A percentile compares a stretch with the other conserved stretches of the same genome.
Evolutionary conservation across 2,888 invertebrate genomes (phyloP).

Genomic region (Phaonia tiefii): DNA sequence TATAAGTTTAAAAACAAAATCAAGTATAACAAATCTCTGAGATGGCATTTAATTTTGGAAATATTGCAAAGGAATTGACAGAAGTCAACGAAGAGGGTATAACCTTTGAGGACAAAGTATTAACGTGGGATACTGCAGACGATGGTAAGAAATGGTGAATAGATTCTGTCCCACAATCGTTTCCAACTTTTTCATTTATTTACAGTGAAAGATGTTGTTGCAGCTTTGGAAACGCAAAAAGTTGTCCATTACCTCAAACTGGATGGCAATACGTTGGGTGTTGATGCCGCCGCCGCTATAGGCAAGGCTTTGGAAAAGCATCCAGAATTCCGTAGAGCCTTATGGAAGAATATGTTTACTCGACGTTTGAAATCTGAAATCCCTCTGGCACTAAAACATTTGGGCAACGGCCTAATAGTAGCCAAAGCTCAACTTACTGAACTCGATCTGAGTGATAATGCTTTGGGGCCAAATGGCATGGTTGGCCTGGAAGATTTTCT

Average conservation of each 20-base stretch:
- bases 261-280: slow-evolving; percentile 96
- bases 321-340: slow-evolving; percentile 89
- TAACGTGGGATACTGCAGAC: slow-evolving; percentile 88
- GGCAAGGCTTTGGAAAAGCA: slow-evolving; percentile 89
- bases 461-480: slow-evolving; percentile 97
- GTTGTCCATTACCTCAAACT: slow-evolving; percentile 88
- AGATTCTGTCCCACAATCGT: not conserved
- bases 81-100: slow-evolving; percentile 83
- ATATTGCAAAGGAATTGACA: slow-evolving; percentile 71
- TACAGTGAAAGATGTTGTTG: slow-evolving; percentile 87
- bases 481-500: slow-evolving; percentile 91
- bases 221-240: slow-evolving; percentile 87
- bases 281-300: slow-evolving; percentile 92
- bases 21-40: not conserved
- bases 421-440: slow-evolving; percentile 91
- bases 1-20: slow-evolving; percentile 14
- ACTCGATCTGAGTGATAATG: slow-evolving; percentile 97
- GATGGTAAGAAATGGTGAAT: slow-evolving; percentile 85
- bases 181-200: too few relatives aligned
- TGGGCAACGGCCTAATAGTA: slow-evolving; percentile 90
- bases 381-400: slow-evolving; percentile 89
- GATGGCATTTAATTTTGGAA: slow-evolving; percentile 72
- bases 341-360: slow-evolving; percentile 99
- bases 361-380: slow-evolving; percentile 97
- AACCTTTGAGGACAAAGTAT: slow-evolving; percentile 89